These are phyloP conservation scores for Copidosoma aretas DNA, from an alignment of 2,888 invertebrate genomes.

Conservation along the genomic window DNA sequence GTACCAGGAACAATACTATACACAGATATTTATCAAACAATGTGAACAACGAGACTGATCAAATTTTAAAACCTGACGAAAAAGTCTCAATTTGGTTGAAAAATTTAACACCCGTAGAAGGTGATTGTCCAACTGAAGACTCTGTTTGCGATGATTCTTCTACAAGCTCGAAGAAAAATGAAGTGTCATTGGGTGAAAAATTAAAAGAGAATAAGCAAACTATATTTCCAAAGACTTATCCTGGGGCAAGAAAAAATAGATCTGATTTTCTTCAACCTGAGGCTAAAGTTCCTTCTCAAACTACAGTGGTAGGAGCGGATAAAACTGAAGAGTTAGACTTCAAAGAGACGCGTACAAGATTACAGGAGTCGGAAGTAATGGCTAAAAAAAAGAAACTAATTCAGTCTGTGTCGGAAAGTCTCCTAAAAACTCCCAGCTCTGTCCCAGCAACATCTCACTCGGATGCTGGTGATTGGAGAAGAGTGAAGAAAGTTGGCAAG, in stretches of 20 bases:
- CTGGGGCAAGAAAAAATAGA: no score
- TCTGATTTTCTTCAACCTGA: no score
- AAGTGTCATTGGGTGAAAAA: not conserved
- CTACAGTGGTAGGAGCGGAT: not conserved
- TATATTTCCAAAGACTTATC: no score
- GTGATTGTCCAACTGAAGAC: not conserved
- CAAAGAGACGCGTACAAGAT: conserved; percentile 15
- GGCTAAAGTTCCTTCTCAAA: no score
- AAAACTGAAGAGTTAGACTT: conserved; percentile 12
- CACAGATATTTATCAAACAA: conserved; percentile 19
- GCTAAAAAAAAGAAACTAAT: conserved; percentile 27
- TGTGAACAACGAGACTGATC: not conserved
- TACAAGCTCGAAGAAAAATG: not conserved
- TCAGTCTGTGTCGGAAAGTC: conserved; percentile 8
- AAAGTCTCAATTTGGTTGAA: conserved; percentile 36
- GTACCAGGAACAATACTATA: conserved; percentile 20
- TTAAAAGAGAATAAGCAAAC: no score
- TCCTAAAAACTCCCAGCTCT: conserved; percentile 23
- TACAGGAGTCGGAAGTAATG: conserved; percentile 20
- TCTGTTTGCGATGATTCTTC: not conserved
- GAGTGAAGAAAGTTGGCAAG: conserved; percentile 48
- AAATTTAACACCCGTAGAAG: not conserved
- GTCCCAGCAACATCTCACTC: conserved; percentile 24
- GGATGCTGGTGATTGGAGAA: conserved; percentile 44
- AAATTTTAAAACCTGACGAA: conserved; percentile 17